Evolutionary conservation across 2,113 vertebrate species (phyloP), one percentile per base, ranked within the genome.

Genomic region (Pygoscelis adeliae): DNA sequence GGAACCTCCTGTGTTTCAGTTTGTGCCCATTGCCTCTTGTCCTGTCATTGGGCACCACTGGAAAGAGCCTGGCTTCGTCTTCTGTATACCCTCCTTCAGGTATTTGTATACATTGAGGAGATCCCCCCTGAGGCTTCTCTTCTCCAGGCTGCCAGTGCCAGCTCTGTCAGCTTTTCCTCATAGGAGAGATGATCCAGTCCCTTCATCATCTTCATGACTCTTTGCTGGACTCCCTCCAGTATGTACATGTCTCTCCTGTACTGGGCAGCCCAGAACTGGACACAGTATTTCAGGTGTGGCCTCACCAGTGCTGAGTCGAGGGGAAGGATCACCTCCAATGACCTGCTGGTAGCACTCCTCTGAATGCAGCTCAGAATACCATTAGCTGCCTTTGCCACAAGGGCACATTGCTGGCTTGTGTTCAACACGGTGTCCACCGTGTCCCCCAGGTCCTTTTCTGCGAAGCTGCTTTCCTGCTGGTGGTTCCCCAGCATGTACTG

Each of bases 161-260:
- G 4, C 34, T 87, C 34, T 46, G 4, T 79, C 36, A 58, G 34
- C 17, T n/a, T 19, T 32, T 93, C 36, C 62, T 87, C 26, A 6
- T 9, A 44, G 10, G 6, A 46, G 15, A 56, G 9, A 23, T 73
- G 6, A 8, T 62, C 9, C 23, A 30, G 27, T 49, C 9, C 36
- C 13, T 52, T 76, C 3, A 29, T 42, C 9, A 16, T 11, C 40
- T 52, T 80, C 1, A 2, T 42, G 25, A 10, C 4, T 4, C 30
- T 73, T 88, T 49, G 2, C 21, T 83, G 34, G 29, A 29, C 11
- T 69, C 13, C 26, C 3, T 53, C 14, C 30, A 11, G 7, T 22
- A 21, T 15, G 26, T 44, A n/a, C 7, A 1, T 22, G 4, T 22
- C 44, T 85, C 17, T 72, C 15, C 20, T 0, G 0, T 16, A 34